These are phyloP conservation scores for Notodonta ziczac DNA, from an alignment of 2,888 invertebrate genomes.

Conservation along the genomic window DNA sequence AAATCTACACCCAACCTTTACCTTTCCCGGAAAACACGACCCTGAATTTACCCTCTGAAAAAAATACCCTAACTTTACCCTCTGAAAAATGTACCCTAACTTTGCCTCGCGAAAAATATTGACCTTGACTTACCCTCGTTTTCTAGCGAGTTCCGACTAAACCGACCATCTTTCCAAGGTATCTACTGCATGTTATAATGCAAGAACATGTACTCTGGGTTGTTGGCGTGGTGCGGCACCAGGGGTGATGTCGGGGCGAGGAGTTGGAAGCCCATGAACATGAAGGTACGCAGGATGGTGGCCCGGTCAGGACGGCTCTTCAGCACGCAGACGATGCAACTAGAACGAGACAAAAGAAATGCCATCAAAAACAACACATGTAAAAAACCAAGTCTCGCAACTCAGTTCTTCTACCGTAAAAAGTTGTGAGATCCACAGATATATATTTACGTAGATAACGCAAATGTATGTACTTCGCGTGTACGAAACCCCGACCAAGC, in stretches of 20 bases:
- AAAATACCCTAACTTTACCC: not conserved
- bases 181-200: constrained; percentile 78
- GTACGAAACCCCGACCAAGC: no score
- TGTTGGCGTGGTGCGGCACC: constrained; percentile 80
- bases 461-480: no score
- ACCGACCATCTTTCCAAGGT: constrained; percentile 17
- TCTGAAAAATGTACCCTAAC: no score
- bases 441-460: no score
- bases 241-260: constrained; percentile 91
- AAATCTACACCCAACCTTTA: not conserved
- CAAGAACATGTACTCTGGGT: constrained; percentile 83
- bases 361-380: no score
- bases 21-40: not conserved
- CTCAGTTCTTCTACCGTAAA: no score
- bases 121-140: no score
- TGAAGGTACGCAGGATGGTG: constrained; percentile 96
- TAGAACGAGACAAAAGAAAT: constrained; percentile 46
- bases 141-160: constrained; percentile 18
- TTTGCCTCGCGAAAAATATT: no score
- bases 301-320: constrained; percentile 94
- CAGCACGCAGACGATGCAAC: constrained; percentile 88
- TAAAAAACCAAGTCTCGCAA: no score
- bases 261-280: constrained; percentile 97
- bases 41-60: not conserved
- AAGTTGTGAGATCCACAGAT: no score